Conservation (phyloP, 2,797 vertebrate species). For the Clarias platycephalus region DNA sequence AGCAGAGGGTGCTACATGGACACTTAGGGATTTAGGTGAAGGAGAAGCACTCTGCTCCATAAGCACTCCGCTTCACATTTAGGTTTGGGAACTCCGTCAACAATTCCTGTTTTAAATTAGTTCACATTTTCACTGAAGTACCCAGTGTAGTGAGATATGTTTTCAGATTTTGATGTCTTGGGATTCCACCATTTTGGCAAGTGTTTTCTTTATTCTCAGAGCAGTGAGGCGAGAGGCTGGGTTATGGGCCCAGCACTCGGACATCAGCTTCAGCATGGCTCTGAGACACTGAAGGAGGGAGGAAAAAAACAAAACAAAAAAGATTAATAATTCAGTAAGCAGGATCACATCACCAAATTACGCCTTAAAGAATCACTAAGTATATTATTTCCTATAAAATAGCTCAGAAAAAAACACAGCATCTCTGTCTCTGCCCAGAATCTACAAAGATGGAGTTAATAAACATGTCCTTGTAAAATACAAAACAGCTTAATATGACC, state of each 20-base stretch:
- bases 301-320: too few relatives aligned
- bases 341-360: not conserved
- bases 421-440: not conserved
- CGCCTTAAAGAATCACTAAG: not conserved
- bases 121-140: constrained; percentile 14
- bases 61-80: constrained; percentile 21
- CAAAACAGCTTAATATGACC: not conserved
- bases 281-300: constrained; percentile 82
- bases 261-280: constrained; percentile 95
- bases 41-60: constrained; percentile 30
- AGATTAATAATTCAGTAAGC: not conserved
- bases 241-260: constrained; percentile 96
- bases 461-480: not conserved
- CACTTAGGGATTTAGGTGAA: constrained; percentile 22
- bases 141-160: not conserved
- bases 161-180: constrained; percentile 97
- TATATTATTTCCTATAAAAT: not conserved
- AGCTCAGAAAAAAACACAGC: not conserved
- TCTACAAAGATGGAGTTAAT: not conserved
- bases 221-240: constrained; percentile 96
- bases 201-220: constrained; percentile 95
- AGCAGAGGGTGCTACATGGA: constrained; percentile 50
- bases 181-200: constrained; percentile 99
- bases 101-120: constrained; percentile 30
- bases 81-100: constrained; percentile 34